Conservation (phyloP, 1,140 invertebrate genomes). For the Meloidogyne chitwoodi region DNA sequence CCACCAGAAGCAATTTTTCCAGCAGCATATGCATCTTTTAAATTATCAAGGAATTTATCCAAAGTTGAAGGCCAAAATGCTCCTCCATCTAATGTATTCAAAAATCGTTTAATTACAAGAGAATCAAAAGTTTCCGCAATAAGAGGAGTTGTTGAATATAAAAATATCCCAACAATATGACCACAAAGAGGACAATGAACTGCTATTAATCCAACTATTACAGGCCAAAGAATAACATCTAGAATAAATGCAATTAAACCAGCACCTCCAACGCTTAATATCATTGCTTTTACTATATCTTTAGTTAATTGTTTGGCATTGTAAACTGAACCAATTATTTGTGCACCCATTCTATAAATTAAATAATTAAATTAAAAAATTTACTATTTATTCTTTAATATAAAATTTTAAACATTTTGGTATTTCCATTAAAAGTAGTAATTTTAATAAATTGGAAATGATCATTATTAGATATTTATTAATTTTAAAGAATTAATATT, state of each 20-base stretch:
- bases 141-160: constrained; percentile 10
- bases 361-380: too few species aligned
- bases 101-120: constrained; percentile 9
- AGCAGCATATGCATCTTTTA: neutral
- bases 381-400: too few species aligned
- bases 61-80: neutral
- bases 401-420: too few species aligned
- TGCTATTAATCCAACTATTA: neutral
- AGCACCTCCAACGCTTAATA: neutral
- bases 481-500: too few species aligned
- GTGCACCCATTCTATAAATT: constrained; percentile 3
- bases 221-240: neutral
- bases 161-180: neutral
- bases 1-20: neutral
- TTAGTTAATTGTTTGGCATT: neutral
- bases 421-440: too few species aligned
- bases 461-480: too few species aligned
- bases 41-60: constrained; percentile 1
- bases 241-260: constrained; percentile 3
- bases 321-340: constrained; percentile 10
- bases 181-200: neutral
- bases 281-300: neutral
- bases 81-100: neutral
- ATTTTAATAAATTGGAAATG: too few species aligned
- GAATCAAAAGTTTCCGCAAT: constrained; percentile 17